phyloP scores from a whole-genome alignment of 2,888 invertebrate species.

The Myopa testacea region DNA sequence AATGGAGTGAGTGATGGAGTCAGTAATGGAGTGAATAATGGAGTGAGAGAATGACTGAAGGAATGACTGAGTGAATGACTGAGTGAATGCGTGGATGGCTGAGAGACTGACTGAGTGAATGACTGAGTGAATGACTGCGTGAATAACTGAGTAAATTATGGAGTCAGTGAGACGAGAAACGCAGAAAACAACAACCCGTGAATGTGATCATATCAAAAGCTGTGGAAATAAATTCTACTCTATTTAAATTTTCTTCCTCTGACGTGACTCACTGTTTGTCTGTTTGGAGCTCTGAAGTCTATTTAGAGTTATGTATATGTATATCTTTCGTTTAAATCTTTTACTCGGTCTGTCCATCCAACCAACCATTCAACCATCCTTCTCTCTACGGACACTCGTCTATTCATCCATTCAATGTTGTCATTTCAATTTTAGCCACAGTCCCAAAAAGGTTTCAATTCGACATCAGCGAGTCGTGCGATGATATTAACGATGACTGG shows the following conservation, averaged over 20 bases:
- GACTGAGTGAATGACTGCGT: not conserved
- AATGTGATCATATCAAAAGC: not conserved
- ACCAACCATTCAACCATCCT: not conserved
- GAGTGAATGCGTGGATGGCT: no score
- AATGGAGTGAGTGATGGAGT: not conserved
- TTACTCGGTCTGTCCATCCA: not conserved
- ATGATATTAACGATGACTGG: no score
- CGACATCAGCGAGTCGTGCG: not conserved
- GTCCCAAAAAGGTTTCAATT: slow-evolving; percentile 16
- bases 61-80: not conserved
- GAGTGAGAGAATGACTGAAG: no score
- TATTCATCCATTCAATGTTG: slow-evolving; percentile 2
- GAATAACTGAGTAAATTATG: not conserved
- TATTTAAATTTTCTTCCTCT: not conserved
- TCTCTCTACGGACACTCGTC: not conserved
- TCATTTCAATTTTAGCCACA: slow-evolving; percentile 28
- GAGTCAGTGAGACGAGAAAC: not conserved
- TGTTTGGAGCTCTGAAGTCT: no score
- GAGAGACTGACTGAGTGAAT: no score
- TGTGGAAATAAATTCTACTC: not conserved
- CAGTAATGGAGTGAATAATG: no score
- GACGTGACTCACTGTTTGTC: no score
- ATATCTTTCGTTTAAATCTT: no score
- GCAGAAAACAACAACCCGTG: not conserved
- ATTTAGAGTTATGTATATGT: no score